These are phyloP conservation scores for Leptodactylus fallax DNA, from an alignment of 2,797 vertebrate species.

Conservation along the genomic window DNA sequence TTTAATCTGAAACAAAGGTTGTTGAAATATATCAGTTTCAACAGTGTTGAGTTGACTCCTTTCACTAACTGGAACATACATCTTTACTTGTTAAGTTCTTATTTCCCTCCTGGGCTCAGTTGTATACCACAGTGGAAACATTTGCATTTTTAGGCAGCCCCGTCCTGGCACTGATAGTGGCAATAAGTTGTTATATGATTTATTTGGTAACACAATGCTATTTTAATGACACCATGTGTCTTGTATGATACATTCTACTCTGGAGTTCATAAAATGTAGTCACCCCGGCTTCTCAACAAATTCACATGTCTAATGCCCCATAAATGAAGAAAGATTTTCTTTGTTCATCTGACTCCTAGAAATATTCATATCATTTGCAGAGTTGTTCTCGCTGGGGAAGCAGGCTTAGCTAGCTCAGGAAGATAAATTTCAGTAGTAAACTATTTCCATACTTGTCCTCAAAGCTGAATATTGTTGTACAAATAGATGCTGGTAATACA, in stretches of 20 bases:
- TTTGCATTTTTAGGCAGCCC: neutral
- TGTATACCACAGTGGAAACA: neutral
- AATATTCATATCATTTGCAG: neutral
- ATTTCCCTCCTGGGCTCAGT: neutral
- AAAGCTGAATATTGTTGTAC: neutral
- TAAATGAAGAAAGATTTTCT: constrained; percentile 35
- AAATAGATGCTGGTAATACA: neutral
- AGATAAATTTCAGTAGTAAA: too few species aligned
- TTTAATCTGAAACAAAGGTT: neutral
- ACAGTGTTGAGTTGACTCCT: neutral
- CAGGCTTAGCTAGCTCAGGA: too few species aligned
- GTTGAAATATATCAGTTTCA: neutral
- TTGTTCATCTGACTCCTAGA: neutral
- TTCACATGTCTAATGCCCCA: neutral
- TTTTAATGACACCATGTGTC: constrained; percentile 36
- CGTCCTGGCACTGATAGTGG: neutral
- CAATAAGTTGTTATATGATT: constrained; percentile 9
- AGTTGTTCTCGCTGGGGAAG: neutral
- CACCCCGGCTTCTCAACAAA: neutral
- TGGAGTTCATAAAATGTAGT: neutral
- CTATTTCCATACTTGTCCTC: neutral
- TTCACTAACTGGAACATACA: neutral
- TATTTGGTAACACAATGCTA: neutral
- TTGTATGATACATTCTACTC: neutral
- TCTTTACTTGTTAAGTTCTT: neutral